Evolutionary conservation across 2,113 vertebrate species (phyloP), one percentile per base, ranked within the genome.

Genomic region (Ochotona princeps): DNA sequence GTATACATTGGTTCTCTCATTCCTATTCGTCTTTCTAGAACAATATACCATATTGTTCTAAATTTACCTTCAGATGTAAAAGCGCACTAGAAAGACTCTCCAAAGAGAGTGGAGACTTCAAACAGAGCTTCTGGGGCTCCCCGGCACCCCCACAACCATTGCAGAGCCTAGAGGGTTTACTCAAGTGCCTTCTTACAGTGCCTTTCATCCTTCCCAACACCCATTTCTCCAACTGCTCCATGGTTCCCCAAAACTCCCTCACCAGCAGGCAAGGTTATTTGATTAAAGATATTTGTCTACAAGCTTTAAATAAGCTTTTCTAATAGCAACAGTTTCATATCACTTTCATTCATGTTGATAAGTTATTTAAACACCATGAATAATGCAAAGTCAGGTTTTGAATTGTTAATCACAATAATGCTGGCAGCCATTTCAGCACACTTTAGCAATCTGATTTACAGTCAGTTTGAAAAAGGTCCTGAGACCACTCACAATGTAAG

Each of bases 361-460:
- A 94, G 87, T 97, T 96, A 97, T 96, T 96, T 96, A 97, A 96
- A 96, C 85, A 93, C 66, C 66, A 92, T 95, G 95, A 96, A 97
- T 97, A 96, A 97, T 97, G 95, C 87, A 97, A 82, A 93, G 30
- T 93, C 54, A 30, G 81, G 87, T 92, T 97, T 79, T 97, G 91
- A 97, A 96, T 96, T 95, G 96, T 97, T 97, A 94, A 96, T 95
- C 82, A 82, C 90, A 94, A 90, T 51, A 87, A 93, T 78, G 87
- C 93, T 28, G 80, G 92, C 18, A 49, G 51, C 81, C 38, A 63
- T 73, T 83, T 95, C 72, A 92, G 80, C 65, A 51, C 81, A 92
- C 61, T 57, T 21, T 70, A 87, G 69, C 35, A 73, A 81, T 89
- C 38, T 89, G 54, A 95, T 82, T 92, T 90, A 79, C 90, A 86